Percentiles rank a stretch among this genome's conserved stretches.
These are phyloP conservation scores for Parasteatoda lunata DNA, from an alignment of 2,888 invertebrate species.

Conservation along the genomic window DNA sequence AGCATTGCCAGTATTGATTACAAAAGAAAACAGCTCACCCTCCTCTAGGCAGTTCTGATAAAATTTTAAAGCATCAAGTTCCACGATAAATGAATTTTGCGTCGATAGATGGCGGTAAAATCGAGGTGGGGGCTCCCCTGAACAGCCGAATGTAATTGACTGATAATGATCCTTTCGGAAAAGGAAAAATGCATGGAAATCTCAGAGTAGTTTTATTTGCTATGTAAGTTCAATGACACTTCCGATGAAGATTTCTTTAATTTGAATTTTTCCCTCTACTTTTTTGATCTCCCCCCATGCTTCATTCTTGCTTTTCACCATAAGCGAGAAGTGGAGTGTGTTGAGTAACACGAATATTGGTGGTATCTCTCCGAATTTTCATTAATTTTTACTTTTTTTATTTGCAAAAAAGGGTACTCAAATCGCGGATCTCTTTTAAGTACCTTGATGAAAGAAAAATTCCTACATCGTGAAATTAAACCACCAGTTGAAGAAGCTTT, in stretches of 20 bases:
- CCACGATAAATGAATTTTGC: conserved; percentile 25
- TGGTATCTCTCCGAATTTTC: too few relatives aligned
- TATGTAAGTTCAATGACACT: conserved; percentile 58
- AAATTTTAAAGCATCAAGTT: conserved; percentile 18
- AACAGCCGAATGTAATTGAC: conserved; percentile 65
- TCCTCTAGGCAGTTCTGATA: neutral
- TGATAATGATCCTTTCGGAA: conserved; percentile 64
- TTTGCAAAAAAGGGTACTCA: too few relatives aligned
- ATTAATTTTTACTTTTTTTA: too few relatives aligned
- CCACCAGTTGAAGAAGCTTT: too few relatives aligned
- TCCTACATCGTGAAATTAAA: too few relatives aligned
- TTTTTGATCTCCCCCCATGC: conserved; percentile 20
- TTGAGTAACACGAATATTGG: conserved; percentile 65
- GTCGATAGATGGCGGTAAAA: conserved; percentile 58
- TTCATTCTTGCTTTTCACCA: conserved; percentile 8
- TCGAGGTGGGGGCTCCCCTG: conserved; percentile 29
- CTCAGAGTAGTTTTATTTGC: conserved; percentile 61
- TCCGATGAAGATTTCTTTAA: conserved; percentile 65
- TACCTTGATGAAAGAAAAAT: too few relatives aligned
- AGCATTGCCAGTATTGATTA: too few relatives aligned
- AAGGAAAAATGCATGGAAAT: conserved; percentile 49
- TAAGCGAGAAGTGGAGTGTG: conserved; percentile 59
- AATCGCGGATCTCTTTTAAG: too few relatives aligned
- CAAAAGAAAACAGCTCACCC: too few relatives aligned
- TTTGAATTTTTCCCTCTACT: conserved; percentile 53